A percentile compares a stretch with the other conserved stretches of the same genome.
phyloP scores from a whole-genome alignment of 2,113 vertebrate species.

The Tenrec ecaudatus region DNA sequence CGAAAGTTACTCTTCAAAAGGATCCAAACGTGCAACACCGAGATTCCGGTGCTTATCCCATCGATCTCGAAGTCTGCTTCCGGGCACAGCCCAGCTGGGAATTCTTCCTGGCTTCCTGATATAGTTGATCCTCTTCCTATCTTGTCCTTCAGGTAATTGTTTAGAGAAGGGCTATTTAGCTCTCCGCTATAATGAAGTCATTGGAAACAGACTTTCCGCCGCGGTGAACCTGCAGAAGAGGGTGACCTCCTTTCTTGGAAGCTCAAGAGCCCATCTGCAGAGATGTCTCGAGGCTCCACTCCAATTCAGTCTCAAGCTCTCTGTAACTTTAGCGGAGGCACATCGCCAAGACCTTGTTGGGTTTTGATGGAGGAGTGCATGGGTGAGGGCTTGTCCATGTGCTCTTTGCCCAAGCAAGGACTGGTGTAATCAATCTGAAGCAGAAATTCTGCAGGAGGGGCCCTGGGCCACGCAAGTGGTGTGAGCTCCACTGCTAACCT shows the following conservation, averaged over 20 bases:
- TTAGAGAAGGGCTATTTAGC: not conserved
- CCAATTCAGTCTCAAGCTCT: not conserved
- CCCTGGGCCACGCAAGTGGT: not conserved
- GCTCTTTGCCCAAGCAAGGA: accelerated
- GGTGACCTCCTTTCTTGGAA: not conserved
- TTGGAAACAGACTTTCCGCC: not conserved
- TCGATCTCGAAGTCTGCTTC: not conserved
- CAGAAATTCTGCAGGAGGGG: not conserved
- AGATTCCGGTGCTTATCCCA: too few relatives aligned
- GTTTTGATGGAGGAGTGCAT: too few relatives aligned
- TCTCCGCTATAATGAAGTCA: not conserved
- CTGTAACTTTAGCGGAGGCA: not conserved
- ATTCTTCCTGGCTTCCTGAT: not conserved
- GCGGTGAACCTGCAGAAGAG: not conserved
- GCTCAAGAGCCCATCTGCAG: too few relatives aligned
- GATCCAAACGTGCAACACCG: not conserved
- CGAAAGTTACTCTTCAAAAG: not conserved
- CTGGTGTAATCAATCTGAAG: not conserved
- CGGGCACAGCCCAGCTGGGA: accelerated
- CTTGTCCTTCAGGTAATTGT: not conserved
- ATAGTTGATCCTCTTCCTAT: accelerated
- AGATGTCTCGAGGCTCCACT: not conserved
- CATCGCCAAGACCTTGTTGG: not conserved
- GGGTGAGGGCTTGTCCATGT: too few relatives aligned
- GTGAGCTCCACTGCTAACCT: too few relatives aligned